phyloP scores from a whole-genome alignment of 1,140 invertebrate species.

The Megalonaias nervosa region DNA sequence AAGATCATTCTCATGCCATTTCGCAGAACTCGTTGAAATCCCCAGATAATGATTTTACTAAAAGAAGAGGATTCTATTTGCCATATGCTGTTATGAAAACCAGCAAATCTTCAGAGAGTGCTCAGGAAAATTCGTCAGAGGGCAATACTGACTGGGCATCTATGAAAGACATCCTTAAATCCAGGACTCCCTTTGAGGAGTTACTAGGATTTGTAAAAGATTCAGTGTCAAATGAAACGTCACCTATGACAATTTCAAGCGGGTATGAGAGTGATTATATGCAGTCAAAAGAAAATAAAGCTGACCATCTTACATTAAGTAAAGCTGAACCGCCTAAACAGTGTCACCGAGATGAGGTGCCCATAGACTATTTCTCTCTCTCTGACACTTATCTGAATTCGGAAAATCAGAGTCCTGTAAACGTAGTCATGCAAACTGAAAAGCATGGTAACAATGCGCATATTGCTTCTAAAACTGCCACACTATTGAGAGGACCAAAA shows the following conservation, averaged over 20 bases:
- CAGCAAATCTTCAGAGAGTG: constrained; percentile 22
- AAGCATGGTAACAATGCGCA: not conserved
- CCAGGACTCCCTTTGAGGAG: constrained; percentile 24
- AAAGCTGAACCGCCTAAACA: constrained; percentile 11
- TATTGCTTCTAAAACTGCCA: not conserved
- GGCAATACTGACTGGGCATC: not conserved
- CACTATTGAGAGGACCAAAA: not conserved
- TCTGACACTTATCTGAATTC: not conserved
- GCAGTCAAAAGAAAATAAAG: constrained; percentile 22
- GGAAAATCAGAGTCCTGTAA: not conserved
- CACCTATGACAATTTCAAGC: constrained; percentile 52
- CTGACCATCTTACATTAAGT: not conserved
- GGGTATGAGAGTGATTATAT: constrained; percentile 58
- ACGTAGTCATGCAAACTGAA: constrained; percentile 3
- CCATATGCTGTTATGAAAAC: constrained; percentile 29
- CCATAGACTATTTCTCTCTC: not conserved
- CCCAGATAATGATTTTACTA: constrained; percentile 1
- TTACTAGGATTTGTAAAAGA: constrained; percentile 26
- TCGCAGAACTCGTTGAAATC: too few relatives aligned
- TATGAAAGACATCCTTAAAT: constrained; percentile 3
- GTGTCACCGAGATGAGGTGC: not conserved
- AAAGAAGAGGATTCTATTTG: constrained; percentile 6
- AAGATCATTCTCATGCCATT: too few relatives aligned
- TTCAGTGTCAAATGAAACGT: constrained; percentile 27
- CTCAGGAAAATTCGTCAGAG: constrained; percentile 17